These are phyloP conservation scores for Strix aluco DNA, from an alignment of 2,113 vertebrate genomes.

Conservation along the genomic window DNA sequence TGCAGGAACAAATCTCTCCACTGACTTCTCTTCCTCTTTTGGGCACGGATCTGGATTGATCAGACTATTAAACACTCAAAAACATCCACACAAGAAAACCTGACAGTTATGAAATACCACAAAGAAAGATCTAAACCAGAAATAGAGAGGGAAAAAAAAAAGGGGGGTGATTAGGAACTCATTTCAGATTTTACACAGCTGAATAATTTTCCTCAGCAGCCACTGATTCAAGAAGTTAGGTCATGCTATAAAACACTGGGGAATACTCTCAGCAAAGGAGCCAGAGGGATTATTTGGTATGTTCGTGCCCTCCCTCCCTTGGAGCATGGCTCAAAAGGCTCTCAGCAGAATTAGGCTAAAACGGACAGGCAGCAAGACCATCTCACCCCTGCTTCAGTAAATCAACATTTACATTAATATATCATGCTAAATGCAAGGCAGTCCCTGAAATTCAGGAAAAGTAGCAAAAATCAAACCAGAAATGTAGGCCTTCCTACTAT, in stretches of 20 bases:
- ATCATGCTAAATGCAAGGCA: neutral
- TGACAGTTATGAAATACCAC: neutral
- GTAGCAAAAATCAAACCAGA: neutral
- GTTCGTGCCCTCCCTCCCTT: neutral
- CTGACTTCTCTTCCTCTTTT: neutral
- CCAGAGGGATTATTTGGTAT: neutral
- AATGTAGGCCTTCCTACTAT: neutral
- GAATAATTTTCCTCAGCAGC: neutral
- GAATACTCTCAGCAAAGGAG: neutral
- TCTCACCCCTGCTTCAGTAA: neutral
- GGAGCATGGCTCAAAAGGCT: neutral
- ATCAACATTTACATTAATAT: neutral
- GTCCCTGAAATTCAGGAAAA: neutral
- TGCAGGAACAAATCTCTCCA: neutral
- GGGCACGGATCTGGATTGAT: neutral
- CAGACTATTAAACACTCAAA: neutral
- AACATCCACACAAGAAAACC: neutral
- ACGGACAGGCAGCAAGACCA: neutral
- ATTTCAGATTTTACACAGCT: neutral
- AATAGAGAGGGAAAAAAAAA: fast-evolving
- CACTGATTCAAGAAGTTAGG: neutral
- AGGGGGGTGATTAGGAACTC: neutral
- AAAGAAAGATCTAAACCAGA: neutral
- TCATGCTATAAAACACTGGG: neutral
- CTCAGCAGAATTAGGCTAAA: neutral